Evolutionary conservation across 2,888 invertebrate genomes (phyloP).

Genomic region (Drosophila monieri): DNA sequence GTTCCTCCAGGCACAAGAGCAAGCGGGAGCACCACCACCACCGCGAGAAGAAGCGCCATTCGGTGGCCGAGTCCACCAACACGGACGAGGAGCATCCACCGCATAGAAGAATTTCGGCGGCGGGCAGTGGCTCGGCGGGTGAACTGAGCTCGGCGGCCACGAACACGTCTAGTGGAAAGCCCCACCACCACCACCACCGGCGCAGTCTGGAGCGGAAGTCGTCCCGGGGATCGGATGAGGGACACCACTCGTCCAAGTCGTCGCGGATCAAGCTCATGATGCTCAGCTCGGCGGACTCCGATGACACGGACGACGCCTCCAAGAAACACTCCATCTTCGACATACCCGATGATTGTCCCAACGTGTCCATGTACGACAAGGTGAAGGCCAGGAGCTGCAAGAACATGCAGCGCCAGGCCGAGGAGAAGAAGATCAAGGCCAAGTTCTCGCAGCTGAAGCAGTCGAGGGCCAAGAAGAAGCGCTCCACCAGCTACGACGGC

Average conservation of each 20-base stretch:
- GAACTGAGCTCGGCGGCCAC: constrained; percentile 59
- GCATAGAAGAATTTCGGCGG: constrained; percentile 68
- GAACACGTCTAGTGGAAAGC: constrained; percentile 58
- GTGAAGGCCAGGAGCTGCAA: constrained; percentile 97
- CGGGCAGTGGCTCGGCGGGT: constrained; percentile 69
- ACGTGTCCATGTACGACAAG: constrained; percentile 99
- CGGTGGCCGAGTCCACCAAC: constrained; percentile 68
- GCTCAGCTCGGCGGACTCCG: constrained; percentile 90
- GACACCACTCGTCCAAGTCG: constrained; percentile 69
- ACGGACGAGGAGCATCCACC: constrained; percentile 73
- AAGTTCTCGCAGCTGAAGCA: constrained; percentile 95
- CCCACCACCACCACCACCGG: constrained; percentile 60
- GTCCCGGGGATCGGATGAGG: constrained; percentile 71
- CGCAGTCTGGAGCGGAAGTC: constrained; percentile 74
- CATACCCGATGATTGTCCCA: constrained; percentile 93
- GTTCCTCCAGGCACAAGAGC: constrained; percentile 79
- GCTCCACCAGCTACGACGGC: constrained; percentile 94
- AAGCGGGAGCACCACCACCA: constrained; percentile 81
- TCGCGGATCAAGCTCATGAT: constrained; percentile 82
- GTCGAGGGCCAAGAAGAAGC: constrained; percentile 94
- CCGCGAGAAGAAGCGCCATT: constrained; percentile 82
- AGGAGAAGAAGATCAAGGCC: constrained; percentile 95
- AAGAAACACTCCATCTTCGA: constrained; percentile 96
- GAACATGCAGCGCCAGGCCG: constrained; percentile 96
- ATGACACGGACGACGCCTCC: constrained; percentile 85